phyloP scores from a whole-genome alignment of 2,797 vertebrate genomes.

The Typhlichthys subterraneus region DNA sequence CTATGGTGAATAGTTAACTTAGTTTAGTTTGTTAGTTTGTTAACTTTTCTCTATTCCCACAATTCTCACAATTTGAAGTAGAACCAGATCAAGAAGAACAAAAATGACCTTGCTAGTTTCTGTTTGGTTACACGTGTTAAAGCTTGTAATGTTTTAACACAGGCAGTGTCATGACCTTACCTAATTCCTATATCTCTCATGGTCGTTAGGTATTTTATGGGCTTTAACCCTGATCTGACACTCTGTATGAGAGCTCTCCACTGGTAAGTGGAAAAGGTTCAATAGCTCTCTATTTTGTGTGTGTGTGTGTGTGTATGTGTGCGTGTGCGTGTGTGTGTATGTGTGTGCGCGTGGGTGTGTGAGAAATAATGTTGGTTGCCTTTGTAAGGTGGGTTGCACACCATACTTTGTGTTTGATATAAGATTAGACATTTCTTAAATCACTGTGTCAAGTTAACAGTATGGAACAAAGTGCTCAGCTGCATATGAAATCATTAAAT shows the following conservation, averaged over 20 bases:
- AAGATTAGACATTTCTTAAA: background rate
- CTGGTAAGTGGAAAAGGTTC: slow-evolving; percentile 43
- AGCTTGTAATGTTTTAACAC: too few relatives aligned
- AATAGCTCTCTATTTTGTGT: slow-evolving; percentile 30
- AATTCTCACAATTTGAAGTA: too few relatives aligned
- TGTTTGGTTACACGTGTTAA: too few relatives aligned
- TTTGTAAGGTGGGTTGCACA: background rate
- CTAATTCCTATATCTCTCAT: slow-evolving; percentile 28
- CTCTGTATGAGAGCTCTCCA: slow-evolving; percentile 41
- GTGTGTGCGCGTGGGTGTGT: background rate
- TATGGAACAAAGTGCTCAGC: background rate
- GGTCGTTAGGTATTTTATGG: slow-evolving; percentile 36
- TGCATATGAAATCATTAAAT: background rate
- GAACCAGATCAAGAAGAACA: too few relatives aligned
- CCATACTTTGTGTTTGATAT: background rate
- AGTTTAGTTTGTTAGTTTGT: too few relatives aligned
- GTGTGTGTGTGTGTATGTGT: slow-evolving; percentile 7
- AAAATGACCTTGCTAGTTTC: too few relatives aligned
- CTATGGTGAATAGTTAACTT: background rate
- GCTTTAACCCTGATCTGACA: slow-evolving; percentile 36
- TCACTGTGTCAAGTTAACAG: background rate
- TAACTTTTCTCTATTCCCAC: too few relatives aligned
- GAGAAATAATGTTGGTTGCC: too few relatives aligned
- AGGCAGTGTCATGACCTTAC: slow-evolving; percentile 13
- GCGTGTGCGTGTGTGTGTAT: slow-evolving; percentile 17